Conservation (phyloP, 2,113 vertebrate genomes). For the Cochlearius cochlearius region DNA sequence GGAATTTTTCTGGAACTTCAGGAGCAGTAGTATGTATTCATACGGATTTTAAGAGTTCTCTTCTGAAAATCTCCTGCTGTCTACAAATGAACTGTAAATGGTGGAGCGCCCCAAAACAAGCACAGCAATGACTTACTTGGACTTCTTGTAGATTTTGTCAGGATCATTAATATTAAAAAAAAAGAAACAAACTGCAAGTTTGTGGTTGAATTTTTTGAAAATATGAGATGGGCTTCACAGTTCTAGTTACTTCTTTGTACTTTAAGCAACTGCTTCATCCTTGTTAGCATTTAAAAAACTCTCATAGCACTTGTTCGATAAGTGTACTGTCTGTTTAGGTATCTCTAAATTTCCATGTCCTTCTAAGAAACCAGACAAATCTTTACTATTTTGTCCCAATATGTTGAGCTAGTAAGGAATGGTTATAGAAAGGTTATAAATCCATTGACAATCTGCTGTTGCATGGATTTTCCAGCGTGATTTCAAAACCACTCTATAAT, state of each 20-base stretch:
- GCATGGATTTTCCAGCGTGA: not conserved
- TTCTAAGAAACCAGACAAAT: not conserved
- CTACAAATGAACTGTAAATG: not conserved
- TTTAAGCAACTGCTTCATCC: not conserved
- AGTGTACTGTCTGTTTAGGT: not conserved
- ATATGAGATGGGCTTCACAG: fast-evolving
- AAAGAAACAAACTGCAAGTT: not conserved
- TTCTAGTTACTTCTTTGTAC: not conserved
- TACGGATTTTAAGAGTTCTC: not conserved
- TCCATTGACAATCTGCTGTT: not conserved
- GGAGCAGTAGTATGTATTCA: not conserved
- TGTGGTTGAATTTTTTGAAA: not conserved
- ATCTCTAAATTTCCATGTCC: not conserved
- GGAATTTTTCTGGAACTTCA: not conserved
- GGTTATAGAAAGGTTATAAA: not conserved
- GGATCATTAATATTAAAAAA: not conserved
- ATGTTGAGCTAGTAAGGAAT: not conserved
- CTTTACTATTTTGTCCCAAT: not conserved
- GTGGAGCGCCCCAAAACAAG: not conserved
- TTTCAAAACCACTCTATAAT: not conserved
- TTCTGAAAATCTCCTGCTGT: not conserved
- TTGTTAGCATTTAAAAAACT: not conserved
- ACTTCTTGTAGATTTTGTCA: not conserved
- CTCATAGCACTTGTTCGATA: not conserved
- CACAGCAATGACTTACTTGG: not conserved